Evolutionary conservation across 2,888 invertebrate species (phyloP).

Genomic region (Caenorhabditis zanzibari): DNA sequence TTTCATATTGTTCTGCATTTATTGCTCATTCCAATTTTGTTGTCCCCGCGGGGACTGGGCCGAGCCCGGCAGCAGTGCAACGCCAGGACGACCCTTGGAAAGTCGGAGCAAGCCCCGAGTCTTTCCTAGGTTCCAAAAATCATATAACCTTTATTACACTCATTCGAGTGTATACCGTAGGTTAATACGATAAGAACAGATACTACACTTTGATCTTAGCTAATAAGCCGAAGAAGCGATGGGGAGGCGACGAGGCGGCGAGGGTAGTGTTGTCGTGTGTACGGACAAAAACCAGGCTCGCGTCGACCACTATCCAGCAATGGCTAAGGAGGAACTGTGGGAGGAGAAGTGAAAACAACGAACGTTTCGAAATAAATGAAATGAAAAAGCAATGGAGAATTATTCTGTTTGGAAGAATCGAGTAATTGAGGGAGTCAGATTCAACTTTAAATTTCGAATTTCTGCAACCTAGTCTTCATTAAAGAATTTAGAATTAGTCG

Average conservation of each 20-base stretch:
- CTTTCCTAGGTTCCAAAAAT: constrained; percentile 64
- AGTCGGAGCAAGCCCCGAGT: constrained; percentile 66
- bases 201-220: constrained; percentile 71
- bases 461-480: too few species aligned
- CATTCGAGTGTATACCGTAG: constrained; percentile 68
- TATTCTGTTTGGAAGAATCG: too few species aligned
- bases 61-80: constrained; percentile 66
- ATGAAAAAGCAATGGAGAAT: too few species aligned
- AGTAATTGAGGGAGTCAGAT: too few species aligned
- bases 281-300: constrained; percentile 1
- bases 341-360: background rate
- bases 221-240: constrained; percentile 70
- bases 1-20: too few species aligned
- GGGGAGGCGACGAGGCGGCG: background rate
- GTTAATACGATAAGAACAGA: constrained; percentile 71
- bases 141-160: constrained; percentile 67
- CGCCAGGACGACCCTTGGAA: constrained; percentile 64
- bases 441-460: too few species aligned
- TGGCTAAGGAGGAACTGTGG: background rate
- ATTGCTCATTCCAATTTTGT: background rate
- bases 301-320: background rate
- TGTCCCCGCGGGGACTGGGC: constrained; percentile 57
- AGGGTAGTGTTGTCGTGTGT: background rate
- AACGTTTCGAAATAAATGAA: too few species aligned
- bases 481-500: too few species aligned